Base-by-base conservation (phyloP, 2,888 invertebrate species). In the Isoperla grammatica region DNA sequence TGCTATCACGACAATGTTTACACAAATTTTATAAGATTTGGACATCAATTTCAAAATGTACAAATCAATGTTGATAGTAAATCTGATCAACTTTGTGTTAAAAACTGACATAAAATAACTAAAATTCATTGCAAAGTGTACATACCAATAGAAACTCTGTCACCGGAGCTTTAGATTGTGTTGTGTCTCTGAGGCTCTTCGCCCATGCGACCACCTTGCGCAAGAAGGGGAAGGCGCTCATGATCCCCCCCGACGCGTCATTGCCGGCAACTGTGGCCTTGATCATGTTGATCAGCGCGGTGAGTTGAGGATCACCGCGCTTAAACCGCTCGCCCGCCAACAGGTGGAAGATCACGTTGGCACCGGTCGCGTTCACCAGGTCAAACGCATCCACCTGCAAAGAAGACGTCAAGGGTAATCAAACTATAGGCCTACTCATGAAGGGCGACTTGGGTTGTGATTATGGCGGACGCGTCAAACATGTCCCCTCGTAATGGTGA, bases 331-430 rank as follows among this genome's bases (percentile, higher is more conserved):
- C 15, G 1, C 56, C 56, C 2, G 60, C 48, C 42, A 60, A 19
- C 48, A 60, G 29, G 48, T 60, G 60, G 46, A 39, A 46, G 56
- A 60, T 60, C 20, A 60, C 55, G 49, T 60, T 60, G 39, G 55
- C 56, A 5, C 60, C 60, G 2, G 60, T 49, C 6, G 60, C 56
- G 23, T 35, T 42, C 9, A 56, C 20, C 22, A 60, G 29, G 2
- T 56, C 56, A 11, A 39, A 29, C 19, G 48, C 60, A 3, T 55
- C 15, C 19, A 53, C 39, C 53, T 53, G 13, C 22, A 12, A 11
- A n/a, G n/a, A n/a, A n/a, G n/a, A n/a, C n/a, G n/a, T n/a, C n/a
- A n/a, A n/a, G n/a, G n/a, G n/a, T n/a, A n/a, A n/a, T n/a, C n/a
- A n/a, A n/a, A n/a, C n/a, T n/a, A n/a, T n/a, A n/a, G n/a, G n/a